These are phyloP conservation scores for Eleginops maclovinus DNA, from an alignment of 2,113 vertebrate genomes.

Conservation along the genomic window DNA sequence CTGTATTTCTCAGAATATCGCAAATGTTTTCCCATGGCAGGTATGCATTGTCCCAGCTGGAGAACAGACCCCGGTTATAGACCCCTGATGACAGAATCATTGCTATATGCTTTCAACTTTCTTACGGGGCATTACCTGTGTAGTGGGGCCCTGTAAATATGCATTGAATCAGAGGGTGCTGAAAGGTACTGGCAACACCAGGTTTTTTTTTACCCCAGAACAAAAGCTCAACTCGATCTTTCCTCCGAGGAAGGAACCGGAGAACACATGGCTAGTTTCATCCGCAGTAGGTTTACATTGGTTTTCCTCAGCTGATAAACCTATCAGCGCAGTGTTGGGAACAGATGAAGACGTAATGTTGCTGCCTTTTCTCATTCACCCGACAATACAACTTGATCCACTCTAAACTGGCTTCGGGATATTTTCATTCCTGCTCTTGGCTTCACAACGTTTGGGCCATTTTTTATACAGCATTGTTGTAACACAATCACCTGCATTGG, in stretches of 20 bases:
- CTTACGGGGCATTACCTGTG: slow-evolving; percentile 55
- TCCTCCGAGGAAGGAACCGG: slow-evolving; percentile 19
- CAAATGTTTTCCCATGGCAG: slow-evolving; percentile 38
- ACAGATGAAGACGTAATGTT: slow-evolving; percentile 50
- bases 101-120: slow-evolving; percentile 40
- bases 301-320: slow-evolving; percentile 73
- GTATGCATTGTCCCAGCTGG: slow-evolving; percentile 65
- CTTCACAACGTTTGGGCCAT: slow-evolving; percentile 22
- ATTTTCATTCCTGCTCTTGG: slow-evolving; percentile 62
- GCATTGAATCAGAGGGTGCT: slow-evolving; percentile 72
- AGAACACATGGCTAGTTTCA: slow-evolving; percentile 67
- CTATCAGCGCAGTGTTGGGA: slow-evolving; percentile 65
- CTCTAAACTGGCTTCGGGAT: slow-evolving; percentile 52
- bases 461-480: slow-evolving; percentile 56
- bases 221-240: slow-evolving; percentile 17
- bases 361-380: slow-evolving; percentile 56
- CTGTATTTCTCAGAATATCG: slow-evolving; percentile 52
- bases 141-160: slow-evolving; percentile 55
- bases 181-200: slow-evolving; percentile 75
- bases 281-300: slow-evolving; percentile 65
- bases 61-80: slow-evolving; percentile 52
- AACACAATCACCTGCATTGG: slow-evolving; percentile 66
- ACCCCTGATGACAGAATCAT: slow-evolving; percentile 70
- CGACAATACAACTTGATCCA: slow-evolving; percentile 43
- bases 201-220: slow-evolving; percentile 27